Evolutionary conservation across 1,140 invertebrate genomes (phyloP), one percentile per base, ranked within the genome.

Genomic region (Homarus americanus): DNA sequence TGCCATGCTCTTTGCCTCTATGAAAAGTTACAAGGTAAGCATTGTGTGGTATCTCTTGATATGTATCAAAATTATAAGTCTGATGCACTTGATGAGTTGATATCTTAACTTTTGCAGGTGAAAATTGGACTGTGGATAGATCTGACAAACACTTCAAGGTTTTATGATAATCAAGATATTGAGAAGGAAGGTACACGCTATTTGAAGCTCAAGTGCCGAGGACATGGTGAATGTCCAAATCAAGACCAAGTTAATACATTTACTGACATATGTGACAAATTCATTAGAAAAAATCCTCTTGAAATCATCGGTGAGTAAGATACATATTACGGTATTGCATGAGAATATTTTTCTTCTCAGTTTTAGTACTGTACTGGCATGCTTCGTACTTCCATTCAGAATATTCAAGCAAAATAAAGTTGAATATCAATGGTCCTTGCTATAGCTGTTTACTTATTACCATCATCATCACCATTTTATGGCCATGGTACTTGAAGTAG

Each of bases 121-220:
- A 98, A 98, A 93, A 94, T 99, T 78, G 98, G 99, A 0, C 94
- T 99, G 28, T 98, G 99, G 97, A 97, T 99, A 90, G 98, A 99
- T 94, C 95, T 99, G 75, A 99, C 99, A 5, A 99, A 99, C 93
- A 99, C 99, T 5, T 96, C 95, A 87, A 95, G 99, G 85, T 99
- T 99, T 94, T 99, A 99, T 94, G 95, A 98, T 92, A 97, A 96
- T 91, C 94, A 95, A 32, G 96, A 96, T 83, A 95, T 99, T 12
- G 97, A 98, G 93, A 94, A 95, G 28, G 94, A 96, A 73, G 96
- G 95, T 17, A 97, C 97, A 93, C 96, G 95, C 93, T 99, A 99
- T 94, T 94, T 98, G 0, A 99, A 99, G 94, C 93, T 99, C 32
- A 95, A 96, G 92, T 99, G 98, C 94, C 95, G 96, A 92, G 98